Conservation (phyloP, 2,797 vertebrate species). For the Champsocephalus gunnari region DNA sequence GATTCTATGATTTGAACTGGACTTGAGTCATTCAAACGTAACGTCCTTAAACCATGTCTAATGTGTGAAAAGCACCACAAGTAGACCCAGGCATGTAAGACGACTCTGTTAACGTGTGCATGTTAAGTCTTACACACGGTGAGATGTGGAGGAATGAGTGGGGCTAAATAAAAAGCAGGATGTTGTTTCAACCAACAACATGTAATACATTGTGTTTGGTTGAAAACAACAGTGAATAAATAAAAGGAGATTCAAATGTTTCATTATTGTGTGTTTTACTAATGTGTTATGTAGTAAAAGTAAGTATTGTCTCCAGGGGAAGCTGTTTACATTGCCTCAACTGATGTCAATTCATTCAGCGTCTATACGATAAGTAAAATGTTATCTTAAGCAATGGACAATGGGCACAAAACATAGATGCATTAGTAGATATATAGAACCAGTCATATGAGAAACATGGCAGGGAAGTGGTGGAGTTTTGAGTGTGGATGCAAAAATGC, state of each 20-base stretch:
- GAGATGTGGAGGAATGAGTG: neutral
- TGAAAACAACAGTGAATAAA: neutral
- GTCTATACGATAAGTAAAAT: slow-evolving; percentile 2
- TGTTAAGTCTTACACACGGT: slow-evolving; percentile 17
- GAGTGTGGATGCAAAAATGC: neutral
- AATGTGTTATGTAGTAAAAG: too few species aligned
- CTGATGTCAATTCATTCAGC: too few species aligned
- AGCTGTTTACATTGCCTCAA: too few species aligned
- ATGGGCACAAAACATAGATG: neutral
- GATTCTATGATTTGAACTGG: slow-evolving; percentile 30
- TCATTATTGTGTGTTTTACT: neutral
- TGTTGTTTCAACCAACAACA: slow-evolving; percentile 5
- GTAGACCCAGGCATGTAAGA: slow-evolving; percentile 60
- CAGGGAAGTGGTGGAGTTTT: neutral
- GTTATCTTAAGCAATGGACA: neutral
- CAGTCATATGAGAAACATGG: neutral
- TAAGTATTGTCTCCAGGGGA: too few species aligned
- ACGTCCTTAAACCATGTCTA: slow-evolving; percentile 47
- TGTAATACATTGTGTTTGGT: neutral
- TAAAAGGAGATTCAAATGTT: neutral
- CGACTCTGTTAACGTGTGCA: slow-evolving; percentile 42
- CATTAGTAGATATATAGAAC: neutral
- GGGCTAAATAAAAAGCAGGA: neutral
- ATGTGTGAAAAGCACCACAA: slow-evolving; percentile 42
- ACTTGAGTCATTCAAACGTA: slow-evolving; percentile 25